These are phyloP conservation scores for Porites lobata DNA, from an alignment of 92 coral and sea anemone species.

Conservation along the genomic window DNA sequence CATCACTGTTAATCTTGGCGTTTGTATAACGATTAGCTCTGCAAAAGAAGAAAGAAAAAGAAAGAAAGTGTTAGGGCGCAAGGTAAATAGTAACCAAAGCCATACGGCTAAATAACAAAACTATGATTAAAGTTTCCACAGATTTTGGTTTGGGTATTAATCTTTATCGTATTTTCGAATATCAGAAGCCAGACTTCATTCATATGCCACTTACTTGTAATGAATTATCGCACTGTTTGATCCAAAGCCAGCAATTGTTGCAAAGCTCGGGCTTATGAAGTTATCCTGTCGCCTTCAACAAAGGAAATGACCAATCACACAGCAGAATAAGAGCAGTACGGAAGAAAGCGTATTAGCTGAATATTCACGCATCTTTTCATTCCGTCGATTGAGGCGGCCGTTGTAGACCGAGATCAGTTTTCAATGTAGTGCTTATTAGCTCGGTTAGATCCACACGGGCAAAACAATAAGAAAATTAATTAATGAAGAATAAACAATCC, in stretches of 20 bases:
- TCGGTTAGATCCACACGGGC: no score
- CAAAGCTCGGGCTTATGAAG: constrained; percentile 93
- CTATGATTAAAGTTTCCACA: no score
- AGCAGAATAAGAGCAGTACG: not conserved
- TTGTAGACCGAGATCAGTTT: no score
- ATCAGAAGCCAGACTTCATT: not conserved
- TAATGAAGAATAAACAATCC: not conserved
- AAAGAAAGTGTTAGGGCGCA: not conserved
- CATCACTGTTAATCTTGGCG: constrained; percentile 67
- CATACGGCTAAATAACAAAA: no score
- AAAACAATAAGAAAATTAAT: not conserved
- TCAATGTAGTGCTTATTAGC: no score
- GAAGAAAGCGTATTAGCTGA: not conserved
- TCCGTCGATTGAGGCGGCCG: no score
- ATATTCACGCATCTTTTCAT: no score
- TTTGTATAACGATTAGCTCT: constrained; percentile 81
- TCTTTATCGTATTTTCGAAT: no score
- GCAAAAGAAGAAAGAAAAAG: not conserved
- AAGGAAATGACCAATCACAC: not conserved
- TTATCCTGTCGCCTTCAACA: constrained; percentile 79
- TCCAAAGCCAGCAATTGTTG: constrained; percentile 95
- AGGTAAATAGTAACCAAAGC: no score
- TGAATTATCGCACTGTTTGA: constrained; percentile 96
- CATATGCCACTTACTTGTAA: constrained; percentile 79
- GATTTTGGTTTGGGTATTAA: no score